Evolutionary conservation across 2,797 vertebrate genomes (phyloP).

Genomic region (Pteronotus mesoamericanus): DNA sequence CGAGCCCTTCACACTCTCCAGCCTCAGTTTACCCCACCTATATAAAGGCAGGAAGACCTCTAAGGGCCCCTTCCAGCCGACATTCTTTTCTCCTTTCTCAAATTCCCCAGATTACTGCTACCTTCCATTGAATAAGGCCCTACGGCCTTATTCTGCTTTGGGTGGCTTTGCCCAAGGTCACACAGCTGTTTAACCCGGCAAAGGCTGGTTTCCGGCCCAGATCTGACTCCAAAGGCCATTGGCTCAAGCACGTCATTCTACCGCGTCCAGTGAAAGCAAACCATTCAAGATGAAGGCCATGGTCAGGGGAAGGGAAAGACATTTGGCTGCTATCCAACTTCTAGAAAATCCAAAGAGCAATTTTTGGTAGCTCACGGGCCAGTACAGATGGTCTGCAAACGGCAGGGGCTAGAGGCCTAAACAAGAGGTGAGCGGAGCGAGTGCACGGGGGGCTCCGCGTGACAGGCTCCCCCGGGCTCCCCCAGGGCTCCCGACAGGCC

Average conservation of each 20-base stretch:
- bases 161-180: no score
- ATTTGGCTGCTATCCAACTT: not conserved
- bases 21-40: not conserved
- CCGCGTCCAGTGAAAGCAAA: not conserved
- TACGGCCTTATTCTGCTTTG: not conserved
- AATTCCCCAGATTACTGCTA: not conserved
- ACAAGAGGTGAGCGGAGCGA: not conserved
- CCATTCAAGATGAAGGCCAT: not conserved
- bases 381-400: not conserved
- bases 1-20: not conserved
- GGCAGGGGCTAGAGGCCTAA: not conserved
- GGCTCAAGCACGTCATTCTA: not conserved
- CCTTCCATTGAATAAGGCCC: not conserved
- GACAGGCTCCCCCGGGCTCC: not conserved
- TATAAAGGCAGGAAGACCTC: not conserved
- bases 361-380: not conserved
- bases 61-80: not conserved
- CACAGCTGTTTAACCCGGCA: not conserved
- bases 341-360: not conserved
- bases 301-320: not conserved
- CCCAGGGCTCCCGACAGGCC: not conserved
- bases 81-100: not conserved
- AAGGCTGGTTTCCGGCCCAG: not conserved
- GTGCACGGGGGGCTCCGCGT: not conserved
- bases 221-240: not conserved